These are phyloP conservation scores for Scaptomyza flava DNA, from an alignment of 2,888 invertebrate species.

Conservation along the genomic window DNA sequence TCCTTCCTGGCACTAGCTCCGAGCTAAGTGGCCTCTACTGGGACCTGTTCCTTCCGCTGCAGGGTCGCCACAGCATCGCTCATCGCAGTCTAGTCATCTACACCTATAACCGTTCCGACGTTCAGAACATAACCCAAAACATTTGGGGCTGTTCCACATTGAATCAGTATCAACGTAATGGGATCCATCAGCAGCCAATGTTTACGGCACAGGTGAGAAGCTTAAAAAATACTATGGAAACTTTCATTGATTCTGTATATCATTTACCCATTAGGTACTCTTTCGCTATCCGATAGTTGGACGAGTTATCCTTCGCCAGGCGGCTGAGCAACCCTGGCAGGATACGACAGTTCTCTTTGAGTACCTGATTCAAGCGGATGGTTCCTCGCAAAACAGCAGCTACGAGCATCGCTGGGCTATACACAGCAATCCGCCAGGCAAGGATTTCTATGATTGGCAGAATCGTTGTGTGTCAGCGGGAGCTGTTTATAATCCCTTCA, in stretches of 20 bases:
- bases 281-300: slow-evolving; percentile 96
- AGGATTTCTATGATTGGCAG: slow-evolving; percentile 96
- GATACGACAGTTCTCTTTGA: slow-evolving; percentile 94
- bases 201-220: slow-evolving; percentile 89
- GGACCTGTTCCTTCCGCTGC: slow-evolving; percentile 94
- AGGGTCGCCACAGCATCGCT: slow-evolving; percentile 91
- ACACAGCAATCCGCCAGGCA: slow-evolving; percentile 91
- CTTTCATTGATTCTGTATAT: too few relatives aligned
- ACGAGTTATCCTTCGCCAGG: slow-evolving; percentile 92
- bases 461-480: slow-evolving; percentile 93
- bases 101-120: slow-evolving; percentile 77
- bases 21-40: slow-evolving; percentile 91
- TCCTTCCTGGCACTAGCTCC: slow-evolving; percentile 88
- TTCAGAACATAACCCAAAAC: slow-evolving; percentile 77
- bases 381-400: slow-evolving; percentile 90
- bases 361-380: slow-evolving; percentile 94
- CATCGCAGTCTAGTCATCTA: slow-evolving; percentile 89
- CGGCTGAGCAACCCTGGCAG: slow-evolving; percentile 90
- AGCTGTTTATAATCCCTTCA: slow-evolving; percentile 90
- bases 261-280: slow-evolving; percentile 86
- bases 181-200: slow-evolving; percentile 89
- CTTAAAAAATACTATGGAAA: not conserved
- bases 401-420: slow-evolving; percentile 93
- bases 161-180: slow-evolving; percentile 87
- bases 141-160: slow-evolving; percentile 87